Percentiles rank a stretch among this genome's conserved stretches.
These are phyloP conservation scores for Tetropium fuscum DNA, from an alignment of 2,888 invertebrate species.

Conservation along the genomic window DNA sequence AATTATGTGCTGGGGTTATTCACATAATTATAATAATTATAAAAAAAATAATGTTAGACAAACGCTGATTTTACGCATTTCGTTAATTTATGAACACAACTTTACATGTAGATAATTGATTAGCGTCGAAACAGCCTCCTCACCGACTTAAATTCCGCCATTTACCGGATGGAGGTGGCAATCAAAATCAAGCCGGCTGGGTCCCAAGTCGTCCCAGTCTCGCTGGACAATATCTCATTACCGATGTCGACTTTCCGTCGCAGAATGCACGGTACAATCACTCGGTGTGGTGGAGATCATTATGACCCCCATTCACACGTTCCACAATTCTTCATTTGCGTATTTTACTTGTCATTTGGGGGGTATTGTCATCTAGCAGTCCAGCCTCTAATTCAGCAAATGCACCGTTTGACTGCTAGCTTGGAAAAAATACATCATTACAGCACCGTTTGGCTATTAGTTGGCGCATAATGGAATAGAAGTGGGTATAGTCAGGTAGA, in stretches of 20 bases:
- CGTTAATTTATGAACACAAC: no score
- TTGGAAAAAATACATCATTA: conserved; percentile 27
- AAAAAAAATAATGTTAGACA: no score
- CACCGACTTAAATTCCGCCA: no score
- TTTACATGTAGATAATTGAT: no score
- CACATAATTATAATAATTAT: no score
- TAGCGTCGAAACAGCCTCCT: no score
- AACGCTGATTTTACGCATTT: no score
- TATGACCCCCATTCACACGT: conserved; percentile 65
- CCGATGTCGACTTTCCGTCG: conserved; percentile 50
- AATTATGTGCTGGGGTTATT: no score
- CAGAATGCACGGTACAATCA: conserved; percentile 52
- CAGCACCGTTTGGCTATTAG: conserved; percentile 12
- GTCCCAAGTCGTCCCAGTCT: conserved; percentile 3
- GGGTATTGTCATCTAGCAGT: conserved; percentile 62
- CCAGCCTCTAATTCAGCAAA: conserved; percentile 24
- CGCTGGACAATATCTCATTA: conserved; percentile 58
- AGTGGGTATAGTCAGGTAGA: no score
- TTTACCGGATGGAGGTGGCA: no score
- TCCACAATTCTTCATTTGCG: conserved; percentile 70
- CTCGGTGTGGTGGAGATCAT: conserved; percentile 61
- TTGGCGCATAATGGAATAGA: no score
- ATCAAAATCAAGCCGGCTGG: conserved; percentile 3
- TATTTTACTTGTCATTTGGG: conserved; percentile 70
- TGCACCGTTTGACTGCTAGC: conserved; percentile 18